Evolutionary conservation across 2,888 invertebrate genomes (phyloP).

Genomic region (Leuctra nigra): DNA sequence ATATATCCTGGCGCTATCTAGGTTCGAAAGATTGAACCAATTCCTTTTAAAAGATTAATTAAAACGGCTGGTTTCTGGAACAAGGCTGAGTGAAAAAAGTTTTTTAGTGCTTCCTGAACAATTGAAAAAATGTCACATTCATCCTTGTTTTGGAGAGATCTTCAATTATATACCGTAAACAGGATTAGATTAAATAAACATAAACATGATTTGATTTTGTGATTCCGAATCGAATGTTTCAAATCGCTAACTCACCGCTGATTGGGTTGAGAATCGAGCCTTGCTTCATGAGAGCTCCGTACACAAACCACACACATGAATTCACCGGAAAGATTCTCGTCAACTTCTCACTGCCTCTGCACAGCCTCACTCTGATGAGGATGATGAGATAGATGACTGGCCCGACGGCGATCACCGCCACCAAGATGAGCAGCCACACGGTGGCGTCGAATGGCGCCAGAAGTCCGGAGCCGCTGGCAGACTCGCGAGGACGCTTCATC

Average conservation of each 20-base stretch:
- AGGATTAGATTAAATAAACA: no score
- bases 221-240: no score
- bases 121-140: no score
- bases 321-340: constrained; percentile 49
- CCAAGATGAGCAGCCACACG: constrained; percentile 62
- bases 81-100: no score
- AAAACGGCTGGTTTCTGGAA: not conserved
- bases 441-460: constrained; percentile 67
- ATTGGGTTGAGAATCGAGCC: constrained; percentile 74
- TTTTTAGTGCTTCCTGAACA: no score
- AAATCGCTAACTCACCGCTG: constrained; percentile 58
- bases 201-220: no score
- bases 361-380: constrained; percentile 43
- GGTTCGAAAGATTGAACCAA: not conserved
- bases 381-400: constrained; percentile 70
- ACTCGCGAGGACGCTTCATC: constrained; percentile 71
- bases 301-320: constrained; percentile 80
- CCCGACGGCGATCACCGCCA: constrained; percentile 65
- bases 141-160: no score
- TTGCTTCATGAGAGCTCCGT: constrained; percentile 81
- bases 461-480: constrained; percentile 75
- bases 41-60: not conserved
- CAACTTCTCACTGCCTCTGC: constrained; percentile 45
- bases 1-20: no score
- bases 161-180: no score